Percentiles rank a stretch among this genome's conserved stretches.
These are phyloP conservation scores for Cheilosia soror DNA, from an alignment of 2,888 invertebrate genomes.

Conservation along the genomic window DNA sequence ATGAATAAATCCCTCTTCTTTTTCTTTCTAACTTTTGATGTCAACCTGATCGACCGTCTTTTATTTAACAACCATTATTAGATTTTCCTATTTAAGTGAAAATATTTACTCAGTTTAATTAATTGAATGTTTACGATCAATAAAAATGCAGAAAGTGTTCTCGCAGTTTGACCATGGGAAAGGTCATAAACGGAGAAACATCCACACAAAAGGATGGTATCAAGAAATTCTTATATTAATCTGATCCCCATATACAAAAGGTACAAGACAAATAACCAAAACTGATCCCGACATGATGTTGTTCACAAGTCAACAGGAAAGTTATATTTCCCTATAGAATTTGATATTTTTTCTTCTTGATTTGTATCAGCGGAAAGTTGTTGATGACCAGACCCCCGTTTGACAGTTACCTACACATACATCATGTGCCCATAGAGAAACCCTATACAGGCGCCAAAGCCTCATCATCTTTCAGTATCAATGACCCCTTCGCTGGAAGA, in stretches of 20 bases:
- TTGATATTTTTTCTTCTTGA: conserved; percentile 41
- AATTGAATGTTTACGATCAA: conserved; percentile 68
- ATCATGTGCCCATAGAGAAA: conserved; percentile 16
- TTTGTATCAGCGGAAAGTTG: conserved; percentile 55
- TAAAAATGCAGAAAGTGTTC: conserved; percentile 53
- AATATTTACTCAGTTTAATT: conserved; percentile 59
- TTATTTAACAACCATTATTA: no score
- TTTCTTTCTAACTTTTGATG: no score
- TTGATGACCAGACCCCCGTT: conserved; percentile 32
- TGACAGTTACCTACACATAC: conserved; percentile 15
- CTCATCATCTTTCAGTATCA: conserved; percentile 55
- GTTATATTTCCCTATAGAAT: conserved; percentile 32
- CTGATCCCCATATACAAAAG: conserved; percentile 41
- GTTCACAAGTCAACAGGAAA: conserved; percentile 20
- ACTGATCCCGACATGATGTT: conserved; percentile 24
- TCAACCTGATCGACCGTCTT: no score
- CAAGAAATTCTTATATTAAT: conserved; percentile 13
- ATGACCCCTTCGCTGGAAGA: conserved; percentile 31
- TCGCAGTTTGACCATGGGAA: conserved; percentile 50
- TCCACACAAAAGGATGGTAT: conserved; percentile 15
- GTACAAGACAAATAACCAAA: conserved; percentile 23
- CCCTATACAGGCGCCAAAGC: conserved; percentile 52
- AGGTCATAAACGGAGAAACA: conserved; percentile 16
- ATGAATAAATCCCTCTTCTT: no score
- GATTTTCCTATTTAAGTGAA: conserved; percentile 33